A percentile compares a stretch with the other conserved stretches of the same genome.
Evolutionary conservation across 2,113 vertebrate species (phyloP).

Genomic region (Propithecus coquereli): DNA sequence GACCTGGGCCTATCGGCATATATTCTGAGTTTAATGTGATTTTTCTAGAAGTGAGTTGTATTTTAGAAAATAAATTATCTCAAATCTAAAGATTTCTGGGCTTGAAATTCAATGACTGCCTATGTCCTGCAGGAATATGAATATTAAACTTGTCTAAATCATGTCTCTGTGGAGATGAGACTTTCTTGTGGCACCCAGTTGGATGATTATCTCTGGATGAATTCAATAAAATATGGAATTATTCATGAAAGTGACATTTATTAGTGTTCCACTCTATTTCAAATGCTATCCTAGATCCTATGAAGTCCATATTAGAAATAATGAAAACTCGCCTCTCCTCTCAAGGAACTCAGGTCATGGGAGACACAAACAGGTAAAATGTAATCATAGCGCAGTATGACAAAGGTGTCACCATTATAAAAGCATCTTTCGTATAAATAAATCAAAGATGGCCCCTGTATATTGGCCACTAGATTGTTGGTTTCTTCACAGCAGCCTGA

Average conservation of each 20-base stretch:
- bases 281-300: neutral
- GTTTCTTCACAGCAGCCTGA: neutral
- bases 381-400: neutral
- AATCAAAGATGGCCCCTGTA: neutral
- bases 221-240: neutral
- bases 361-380: neutral
- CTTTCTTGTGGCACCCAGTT: neutral
- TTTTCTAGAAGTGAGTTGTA: neutral
- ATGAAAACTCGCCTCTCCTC: neutral
- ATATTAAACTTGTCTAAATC: neutral
- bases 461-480: neutral
- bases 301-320: neutral
- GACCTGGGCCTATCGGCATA: neutral
- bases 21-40: neutral
- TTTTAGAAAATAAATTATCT: neutral
- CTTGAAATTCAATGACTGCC: neutral
- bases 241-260: neutral
- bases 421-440: neutral
- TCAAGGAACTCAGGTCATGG: neutral
- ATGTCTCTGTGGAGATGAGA: neutral
- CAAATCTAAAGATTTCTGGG: neutral
- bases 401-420: neutral
- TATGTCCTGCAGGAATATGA: neutral
- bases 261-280: neutral
- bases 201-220: neutral